Base-by-base conservation (phyloP, 2,113 vertebrate species). In the Coreoperca whiteheadi region DNA sequence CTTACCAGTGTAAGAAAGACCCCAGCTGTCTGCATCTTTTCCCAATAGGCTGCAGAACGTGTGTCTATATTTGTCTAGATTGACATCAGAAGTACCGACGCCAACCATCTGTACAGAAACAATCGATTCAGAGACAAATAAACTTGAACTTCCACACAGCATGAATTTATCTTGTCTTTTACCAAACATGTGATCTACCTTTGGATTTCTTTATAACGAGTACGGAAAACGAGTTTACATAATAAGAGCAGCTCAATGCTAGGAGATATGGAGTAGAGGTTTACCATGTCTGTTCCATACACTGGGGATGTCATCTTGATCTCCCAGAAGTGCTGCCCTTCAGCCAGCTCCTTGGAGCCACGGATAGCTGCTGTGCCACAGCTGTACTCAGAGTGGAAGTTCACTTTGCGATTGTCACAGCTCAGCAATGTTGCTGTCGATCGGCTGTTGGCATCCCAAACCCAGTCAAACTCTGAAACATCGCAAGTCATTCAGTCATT, bases 291-390 rank as follows among this genome's bases (percentile, higher is more conserved):
- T 0, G 98, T 99, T 88, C 98, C 98, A 0, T 99, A 99, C 48
- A 99, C 98, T 0, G 97, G 98, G 0, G 98, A 99, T 0, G 98
- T 99, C 98, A 99, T 99, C 94, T 99, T 99, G 89, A 99, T 98
- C 93, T 99, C 98, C 98, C 98, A 99, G 94, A 99, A 99, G 91
- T 99, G 98, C 85, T 99, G 98, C n/a, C 98, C 98, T 0, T 99
- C 97, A 0, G 93, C 94, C 80, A 99, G 96, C 90, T 98, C 97
- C 81, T 96, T 99, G 90, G 96, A 97, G 57, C 98, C 98, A 0
- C 98, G 96, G 70, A 99, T 96, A 14, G 98, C 98, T 0, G 98
- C 98, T 0, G 98, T 99, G 30, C 98, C 98, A 0, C 98, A 99
- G 96, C 98, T 99, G 85, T 98, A 99, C 63, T 99, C 98, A 60